These are phyloP conservation scores for Diadumene lineata DNA, from an alignment of 92 coral and sea anemone species.

Conservation along the genomic window DNA sequence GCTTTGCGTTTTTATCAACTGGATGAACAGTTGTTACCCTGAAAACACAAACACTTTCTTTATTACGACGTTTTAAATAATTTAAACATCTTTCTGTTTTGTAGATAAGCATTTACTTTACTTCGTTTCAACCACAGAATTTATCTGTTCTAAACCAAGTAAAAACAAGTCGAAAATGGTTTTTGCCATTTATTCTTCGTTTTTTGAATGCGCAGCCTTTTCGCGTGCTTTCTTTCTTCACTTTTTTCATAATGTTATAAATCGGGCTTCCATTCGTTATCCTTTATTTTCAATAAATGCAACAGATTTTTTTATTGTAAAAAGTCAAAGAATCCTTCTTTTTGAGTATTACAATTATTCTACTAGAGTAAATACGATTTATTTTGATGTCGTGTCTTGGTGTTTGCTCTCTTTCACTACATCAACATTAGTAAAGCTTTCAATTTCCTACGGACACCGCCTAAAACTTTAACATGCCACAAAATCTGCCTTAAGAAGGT, in stretches of 20 bases:
- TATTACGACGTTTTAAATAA: not conserved
- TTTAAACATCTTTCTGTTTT: not conserved
- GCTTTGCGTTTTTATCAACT: too few relatives aligned
- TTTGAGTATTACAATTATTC: not conserved
- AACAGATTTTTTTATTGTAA: too few relatives aligned
- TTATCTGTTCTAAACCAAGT: not conserved
- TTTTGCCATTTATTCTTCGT: too few relatives aligned
- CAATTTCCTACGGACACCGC: slow-evolving; percentile 27
- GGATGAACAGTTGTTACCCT: too few relatives aligned
- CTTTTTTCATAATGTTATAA: too few relatives aligned
- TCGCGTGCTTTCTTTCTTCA: not conserved
- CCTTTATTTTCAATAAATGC: not conserved
- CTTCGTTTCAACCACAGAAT: not conserved
- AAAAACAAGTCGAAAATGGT: not conserved
- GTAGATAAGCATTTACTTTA: not conserved
- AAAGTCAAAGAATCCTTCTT: too few relatives aligned
- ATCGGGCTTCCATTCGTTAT: not conserved
- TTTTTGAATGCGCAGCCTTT: too few relatives aligned
- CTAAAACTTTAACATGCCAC: slow-evolving; percentile 8
- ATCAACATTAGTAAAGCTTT: slow-evolving; percentile 17
- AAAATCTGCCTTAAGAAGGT: slow-evolving; percentile 22
- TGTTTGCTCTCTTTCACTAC: slow-evolving; percentile 13
- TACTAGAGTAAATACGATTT: not conserved
- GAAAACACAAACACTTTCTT: not conserved
- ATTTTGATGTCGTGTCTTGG: slow-evolving; percentile 1